Evolutionary conservation across 2,888 invertebrate species (phyloP).

Genomic region (Andrena minutula): DNA sequence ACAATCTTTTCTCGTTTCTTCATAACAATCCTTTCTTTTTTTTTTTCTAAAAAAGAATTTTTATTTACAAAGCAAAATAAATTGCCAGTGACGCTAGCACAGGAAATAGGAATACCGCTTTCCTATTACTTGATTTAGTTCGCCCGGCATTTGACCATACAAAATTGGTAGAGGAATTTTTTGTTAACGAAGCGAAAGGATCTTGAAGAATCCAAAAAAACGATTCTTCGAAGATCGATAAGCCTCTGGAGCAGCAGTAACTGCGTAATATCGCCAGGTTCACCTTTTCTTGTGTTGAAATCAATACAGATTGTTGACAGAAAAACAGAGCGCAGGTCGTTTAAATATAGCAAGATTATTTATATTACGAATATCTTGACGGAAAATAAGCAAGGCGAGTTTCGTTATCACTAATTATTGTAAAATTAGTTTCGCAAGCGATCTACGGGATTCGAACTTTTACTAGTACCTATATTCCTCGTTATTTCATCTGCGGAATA

Average conservation of each 20-base stretch:
- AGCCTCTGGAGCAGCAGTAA: constrained; percentile 34
- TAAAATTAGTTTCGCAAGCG: constrained; percentile 17
- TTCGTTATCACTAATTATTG: constrained; percentile 18
- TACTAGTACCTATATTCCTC: not conserved
- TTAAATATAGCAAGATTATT: constrained; percentile 58
- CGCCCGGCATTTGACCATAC: constrained; percentile 54
- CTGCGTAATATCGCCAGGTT: constrained; percentile 51
- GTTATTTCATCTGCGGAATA: not conserved
- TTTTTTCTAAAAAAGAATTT: constrained; percentile 65
- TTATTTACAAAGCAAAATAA: constrained; percentile 70
- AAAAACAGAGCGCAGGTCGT: constrained; percentile 53
- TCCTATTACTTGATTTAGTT: constrained; percentile 65
- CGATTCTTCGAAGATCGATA: constrained; percentile 45
- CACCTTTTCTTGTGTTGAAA: constrained; percentile 33
- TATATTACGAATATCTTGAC: constrained; percentile 33
- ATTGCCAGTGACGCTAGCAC: constrained; percentile 52
- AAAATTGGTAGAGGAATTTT: constrained; percentile 56
- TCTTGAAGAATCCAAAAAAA: constrained; percentile 53
- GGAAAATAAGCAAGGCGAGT: constrained; percentile 58
- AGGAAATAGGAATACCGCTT: constrained; percentile 71
- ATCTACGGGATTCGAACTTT: constrained; percentile 10
- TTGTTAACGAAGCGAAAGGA: constrained; percentile 47
- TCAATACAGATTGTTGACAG: constrained; percentile 38
- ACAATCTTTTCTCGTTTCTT: constrained; percentile 26
- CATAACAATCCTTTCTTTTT: constrained; percentile 39